Evolutionary conservation across 2,888 invertebrate genomes (phyloP), one percentile per base, ranked within the genome.

Genomic region (Torymus texanus): DNA sequence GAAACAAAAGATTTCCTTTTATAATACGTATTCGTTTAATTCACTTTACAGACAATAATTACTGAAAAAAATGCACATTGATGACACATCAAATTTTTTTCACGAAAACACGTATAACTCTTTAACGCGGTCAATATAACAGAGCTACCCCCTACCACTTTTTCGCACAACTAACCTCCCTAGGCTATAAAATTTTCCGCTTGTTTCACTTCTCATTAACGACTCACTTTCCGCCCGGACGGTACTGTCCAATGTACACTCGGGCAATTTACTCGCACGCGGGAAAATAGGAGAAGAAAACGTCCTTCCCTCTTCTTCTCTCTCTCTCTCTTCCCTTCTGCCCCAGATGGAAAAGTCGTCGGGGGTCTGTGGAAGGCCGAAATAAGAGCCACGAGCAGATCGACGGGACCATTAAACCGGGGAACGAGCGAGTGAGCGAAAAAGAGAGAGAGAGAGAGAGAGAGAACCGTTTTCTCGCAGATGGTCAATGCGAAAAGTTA

Each of bases 401-500:
- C 65, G 71, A 61, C 68, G 50, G 67, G 50, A 58, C 55, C 71
- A 62, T 76, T 73, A 77, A 73, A 75, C 53, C 75, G 71, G 66
- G 61, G 61, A 75, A 5, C 29, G 29, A 29, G 29, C 29, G 3
- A 3, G 29, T n/a, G n/a, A n/a, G n/a, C n/a, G n/a, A n/a, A n/a
- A n/a, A n/a, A n/a, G n/a, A 29, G 29, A 29, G 29, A n/a, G n/a
- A n/a, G n/a, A n/a, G n/a, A n/a, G n/a, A n/a, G n/a, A n/a, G n/a
- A n/a, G n/a, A n/a, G n/a, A 29, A 29, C 29, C 29, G 29, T 29
- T 29, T 29, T 29, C 50, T 29, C 51, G 14, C 41, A 29, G 18
- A 66, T 55, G 80, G 73, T 74, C 70, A 74, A 79, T 79, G 75
- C 70, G 70, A 79, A 79, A 80, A 80, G 68, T 80, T 80, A 16